A percentile compares a stretch with the other conserved stretches of the same genome.
phyloP scores from a whole-genome alignment of 2,888 invertebrate species.

The Polydrusus tereticollis region DNA sequence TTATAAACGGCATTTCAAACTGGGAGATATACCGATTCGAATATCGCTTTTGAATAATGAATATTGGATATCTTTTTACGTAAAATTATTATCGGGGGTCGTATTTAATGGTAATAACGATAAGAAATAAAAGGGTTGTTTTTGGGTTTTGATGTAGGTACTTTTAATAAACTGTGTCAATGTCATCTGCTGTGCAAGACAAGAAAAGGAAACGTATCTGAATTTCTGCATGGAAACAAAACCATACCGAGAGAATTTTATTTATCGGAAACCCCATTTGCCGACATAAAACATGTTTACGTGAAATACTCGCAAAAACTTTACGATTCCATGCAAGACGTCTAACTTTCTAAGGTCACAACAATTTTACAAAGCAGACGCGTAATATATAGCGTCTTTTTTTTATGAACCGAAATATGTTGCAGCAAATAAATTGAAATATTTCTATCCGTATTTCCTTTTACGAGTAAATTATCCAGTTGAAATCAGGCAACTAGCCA shows the following conservation, averaged over 20 bases:
- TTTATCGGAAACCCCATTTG: background rate
- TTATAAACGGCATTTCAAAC: background rate
- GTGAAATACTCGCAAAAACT: background rate
- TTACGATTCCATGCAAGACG: background rate
- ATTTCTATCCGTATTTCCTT: too few relatives aligned
- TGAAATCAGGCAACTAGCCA: too few relatives aligned
- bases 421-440: too few relatives aligned
- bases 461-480: too few relatives aligned
- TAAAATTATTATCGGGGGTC: background rate
- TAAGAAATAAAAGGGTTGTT: background rate
- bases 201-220: too few relatives aligned
- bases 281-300: background rate
- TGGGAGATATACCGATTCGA: background rate
- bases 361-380: background rate
- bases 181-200: background rate
- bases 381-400: background rate
- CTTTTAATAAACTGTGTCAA: background rate
- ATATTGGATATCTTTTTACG: background rate
- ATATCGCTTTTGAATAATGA: background rate
- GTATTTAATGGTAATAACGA: background rate
- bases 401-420: background rate
- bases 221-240: too few relatives aligned
- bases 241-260: background rate
- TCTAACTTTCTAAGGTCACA: background rate
- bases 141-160: background rate